Base-by-base conservation (phyloP, 2,797 vertebrate species). In the Phoeniculus purpureus region DNA sequence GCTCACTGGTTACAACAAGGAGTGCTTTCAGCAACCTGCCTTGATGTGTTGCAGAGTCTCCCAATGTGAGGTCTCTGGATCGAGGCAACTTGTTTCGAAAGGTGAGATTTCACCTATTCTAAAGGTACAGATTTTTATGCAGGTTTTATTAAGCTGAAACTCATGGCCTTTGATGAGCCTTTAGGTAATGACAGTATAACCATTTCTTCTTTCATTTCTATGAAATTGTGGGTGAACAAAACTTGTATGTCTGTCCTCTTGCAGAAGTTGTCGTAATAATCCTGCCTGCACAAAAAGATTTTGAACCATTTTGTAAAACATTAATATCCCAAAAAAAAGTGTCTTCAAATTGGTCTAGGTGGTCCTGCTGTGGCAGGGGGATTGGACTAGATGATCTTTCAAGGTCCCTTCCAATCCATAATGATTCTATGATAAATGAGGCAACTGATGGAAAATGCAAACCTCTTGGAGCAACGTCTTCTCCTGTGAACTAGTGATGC, bases 41-140 rank as follows among this genome's bases (percentile, higher is more conserved):
- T 0, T 47, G 45, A 58, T 37, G 10, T 0, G 0, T 47, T 72
- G n/a, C 32, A 67, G 56, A 58, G 68, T 67, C 5, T 65, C 9
- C 34, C 32, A 1, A 34, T 0, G 0, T n/a, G 47, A 87, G 16
- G 34, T 7, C 40, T 72, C 55, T 62, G 25, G 90, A 83, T 75
- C 48, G 80, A 94, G 32, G 14, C 21, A 81, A 37, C 5, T 1
- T 60, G 7, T 56, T 82, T 75, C 34, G 13, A 87, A 85, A 80
- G 10, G 31, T 5, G 67, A 6, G 14, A 12, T 89, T 82, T 74
- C 59, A 50, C 2, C 77, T 74, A 52, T 55, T 45, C 31, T 75
- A 59, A 51, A 4, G 3, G 8, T n/a, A 74, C 6, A 26, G 1
- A 6, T 25, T 72, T 74, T 75, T 32, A 31, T 43, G 18, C 6